Evolutionary conservation across 2,797 vertebrate genomes (phyloP).

Genomic region (Gadopsis marmoratus): DNA sequence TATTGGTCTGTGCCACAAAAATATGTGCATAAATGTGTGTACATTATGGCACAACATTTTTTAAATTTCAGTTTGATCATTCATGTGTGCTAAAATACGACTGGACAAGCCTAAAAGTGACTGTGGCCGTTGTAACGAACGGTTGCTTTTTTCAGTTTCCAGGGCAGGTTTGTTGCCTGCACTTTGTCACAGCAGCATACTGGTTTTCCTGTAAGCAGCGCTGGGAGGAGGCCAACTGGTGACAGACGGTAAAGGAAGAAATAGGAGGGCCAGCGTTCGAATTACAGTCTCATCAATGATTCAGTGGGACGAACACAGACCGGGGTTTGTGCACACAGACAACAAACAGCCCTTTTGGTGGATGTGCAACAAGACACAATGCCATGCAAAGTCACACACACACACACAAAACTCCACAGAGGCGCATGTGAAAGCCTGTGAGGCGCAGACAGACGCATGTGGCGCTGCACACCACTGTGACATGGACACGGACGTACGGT

Average conservation of each 20-base stretch:
- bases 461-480: neutral
- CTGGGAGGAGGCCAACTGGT: constrained; percentile 58
- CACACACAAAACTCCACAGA: constrained; percentile 4
- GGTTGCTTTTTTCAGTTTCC: constrained; percentile 30
- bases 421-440: neutral
- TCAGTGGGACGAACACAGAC: constrained; percentile 69
- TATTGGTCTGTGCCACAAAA: too few relatives aligned
- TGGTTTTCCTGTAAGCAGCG: constrained; percentile 52
- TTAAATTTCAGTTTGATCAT: neutral
- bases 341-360: constrained; percentile 50
- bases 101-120: neutral
- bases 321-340: constrained; percentile 35
- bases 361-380: constrained; percentile 46
- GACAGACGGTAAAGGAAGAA: constrained; percentile 54
- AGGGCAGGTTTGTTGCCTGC: constrained; percentile 31
- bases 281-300: constrained; percentile 86
- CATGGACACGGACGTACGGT: neutral
- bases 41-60: neutral
- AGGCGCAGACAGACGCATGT: neutral
- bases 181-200: constrained; percentile 30
- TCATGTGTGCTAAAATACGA: neutral
- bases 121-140: constrained; percentile 3
- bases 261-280: constrained; percentile 65
- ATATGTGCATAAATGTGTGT: neutral
- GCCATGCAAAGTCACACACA: neutral